These are phyloP conservation scores for Erythrolamprus reginae DNA, from an alignment of 2,113 vertebrate species.

Conservation along the genomic window DNA sequence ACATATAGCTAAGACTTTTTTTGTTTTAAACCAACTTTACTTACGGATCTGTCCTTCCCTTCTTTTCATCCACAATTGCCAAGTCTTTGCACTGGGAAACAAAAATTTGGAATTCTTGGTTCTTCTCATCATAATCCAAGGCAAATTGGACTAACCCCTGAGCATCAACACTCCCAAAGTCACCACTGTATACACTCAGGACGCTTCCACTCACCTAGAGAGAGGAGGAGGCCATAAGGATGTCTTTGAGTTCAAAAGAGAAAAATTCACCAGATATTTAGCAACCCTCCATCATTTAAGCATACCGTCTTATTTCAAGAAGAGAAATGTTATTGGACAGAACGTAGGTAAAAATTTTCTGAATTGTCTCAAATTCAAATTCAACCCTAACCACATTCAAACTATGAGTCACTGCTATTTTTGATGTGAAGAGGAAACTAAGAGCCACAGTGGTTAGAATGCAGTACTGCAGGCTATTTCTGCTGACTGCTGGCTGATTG, in stretches of 20 bases:
- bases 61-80: conserved; percentile 69
- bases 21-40: conserved; percentile 17
- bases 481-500: too few species aligned
- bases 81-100: conserved; percentile 68
- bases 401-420: background rate
- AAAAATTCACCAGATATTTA: background rate
- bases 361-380: background rate
- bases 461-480: too few species aligned
- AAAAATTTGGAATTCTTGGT: conserved; percentile 66
- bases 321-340: background rate
- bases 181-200: conserved; percentile 67
- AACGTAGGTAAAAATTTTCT: background rate
- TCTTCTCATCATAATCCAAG: conserved; percentile 69
- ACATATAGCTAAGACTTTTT: background rate
- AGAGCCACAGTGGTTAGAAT: too few species aligned
- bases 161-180: conserved; percentile 68
- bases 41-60: conserved; percentile 70
- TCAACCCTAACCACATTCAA: background rate
- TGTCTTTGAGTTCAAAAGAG: background rate
- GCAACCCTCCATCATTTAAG: background rate
- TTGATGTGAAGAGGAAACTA: background rate
- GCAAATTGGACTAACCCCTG: conserved; percentile 68
- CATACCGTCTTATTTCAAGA: background rate
- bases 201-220: conserved; percentile 69
- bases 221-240: background rate